Evolutionary conservation across 1,140 invertebrate species (phyloP).

Genomic region (Euwallacea similis): DNA sequence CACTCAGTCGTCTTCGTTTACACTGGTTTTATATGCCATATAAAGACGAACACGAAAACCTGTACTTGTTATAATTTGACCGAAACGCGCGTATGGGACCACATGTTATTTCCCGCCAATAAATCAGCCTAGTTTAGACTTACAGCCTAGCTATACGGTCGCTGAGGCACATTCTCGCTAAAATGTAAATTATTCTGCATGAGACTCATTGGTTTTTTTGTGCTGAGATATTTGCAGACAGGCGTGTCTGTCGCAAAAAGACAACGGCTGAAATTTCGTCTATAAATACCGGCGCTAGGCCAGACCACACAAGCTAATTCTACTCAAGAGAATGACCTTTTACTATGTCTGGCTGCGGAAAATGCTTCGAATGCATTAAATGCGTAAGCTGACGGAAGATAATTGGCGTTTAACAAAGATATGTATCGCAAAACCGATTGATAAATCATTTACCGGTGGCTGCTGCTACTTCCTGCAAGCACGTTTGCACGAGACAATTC

Average conservation of each 20-base stretch:
- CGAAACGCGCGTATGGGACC: background rate
- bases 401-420: too few species aligned
- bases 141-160: too few species aligned
- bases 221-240: slow-evolving; percentile 28
- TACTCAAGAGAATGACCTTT: slow-evolving; percentile 29
- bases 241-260: slow-evolving; percentile 28
- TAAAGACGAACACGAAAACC: slow-evolving; percentile 8
- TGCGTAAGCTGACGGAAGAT: too few species aligned
- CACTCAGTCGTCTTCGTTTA: slow-evolving; percentile 31
- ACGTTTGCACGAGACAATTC: too few species aligned
- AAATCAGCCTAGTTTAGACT: background rate
- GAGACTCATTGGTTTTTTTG: slow-evolving; percentile 6
- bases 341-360: slow-evolving; percentile 22
- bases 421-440: too few species aligned
- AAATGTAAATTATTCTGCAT: slow-evolving; percentile 16
- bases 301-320: slow-evolving; percentile 29
- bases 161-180: background rate
- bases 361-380: slow-evolving; percentile 1
- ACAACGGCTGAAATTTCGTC: slow-evolving; percentile 21
- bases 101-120: background rate
- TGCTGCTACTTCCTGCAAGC: too few species aligned
- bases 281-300: slow-evolving; percentile 35
- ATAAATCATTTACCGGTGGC: too few species aligned
- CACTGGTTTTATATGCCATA: slow-evolving; percentile 27
- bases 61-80: slow-evolving; percentile 3